phyloP scores from a whole-genome alignment of 2,797 vertebrate genomes.

The Sebastes cheni region DNA sequence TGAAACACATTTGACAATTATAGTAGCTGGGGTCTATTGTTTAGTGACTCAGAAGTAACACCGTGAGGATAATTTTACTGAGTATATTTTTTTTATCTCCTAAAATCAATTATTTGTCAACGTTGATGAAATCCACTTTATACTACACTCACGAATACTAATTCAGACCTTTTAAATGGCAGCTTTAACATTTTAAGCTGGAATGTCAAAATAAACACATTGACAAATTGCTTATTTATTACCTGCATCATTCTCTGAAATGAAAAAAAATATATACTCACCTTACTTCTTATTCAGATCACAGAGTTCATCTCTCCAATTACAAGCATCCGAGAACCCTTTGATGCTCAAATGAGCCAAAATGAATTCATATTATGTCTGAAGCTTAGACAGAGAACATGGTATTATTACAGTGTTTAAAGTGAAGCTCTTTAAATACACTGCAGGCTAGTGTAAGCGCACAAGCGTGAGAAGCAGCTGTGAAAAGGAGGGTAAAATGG shows the following conservation, averaged over 20 bases:
- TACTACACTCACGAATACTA: background rate
- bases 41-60: constrained; percentile 10
- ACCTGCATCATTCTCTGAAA: background rate
- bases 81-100: background rate
- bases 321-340: constrained; percentile 24
- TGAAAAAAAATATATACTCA: background rate
- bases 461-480: background rate
- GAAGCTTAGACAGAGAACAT: constrained; percentile 37
- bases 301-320: constrained; percentile 39
- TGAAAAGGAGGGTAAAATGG: background rate
- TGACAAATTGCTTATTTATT: background rate
- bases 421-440: constrained; percentile 7
- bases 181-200: background rate
- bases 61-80: background rate
- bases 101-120: background rate
- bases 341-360: constrained; percentile 42
- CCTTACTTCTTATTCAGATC: constrained; percentile 4
- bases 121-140: background rate
- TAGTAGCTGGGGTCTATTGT: constrained; percentile 25
- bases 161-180: background rate
- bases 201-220: constrained; percentile 20
- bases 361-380: constrained; percentile 35
- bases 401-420: constrained; percentile 28
- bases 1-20: constrained; percentile 39
- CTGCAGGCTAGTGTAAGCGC: background rate